Evolutionary conservation across 2,888 invertebrate species (phyloP).

Genomic region (Ennomos quercinarius): DNA sequence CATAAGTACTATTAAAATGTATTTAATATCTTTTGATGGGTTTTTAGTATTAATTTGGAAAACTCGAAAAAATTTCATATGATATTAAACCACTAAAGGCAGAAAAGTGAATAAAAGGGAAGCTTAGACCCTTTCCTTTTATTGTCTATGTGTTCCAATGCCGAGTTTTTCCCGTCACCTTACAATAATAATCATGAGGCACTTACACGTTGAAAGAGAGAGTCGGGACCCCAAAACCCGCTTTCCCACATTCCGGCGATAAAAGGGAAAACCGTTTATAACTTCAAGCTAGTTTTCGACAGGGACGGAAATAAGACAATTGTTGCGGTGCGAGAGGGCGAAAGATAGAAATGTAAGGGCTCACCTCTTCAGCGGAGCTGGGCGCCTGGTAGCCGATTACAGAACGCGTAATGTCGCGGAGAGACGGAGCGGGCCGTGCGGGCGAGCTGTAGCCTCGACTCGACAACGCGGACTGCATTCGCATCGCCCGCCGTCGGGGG

Average conservation of each 20-base stretch:
- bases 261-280: conserved; percentile 80
- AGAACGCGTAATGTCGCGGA: conserved; percentile 75
- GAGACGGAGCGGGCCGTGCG: conserved; percentile 57
- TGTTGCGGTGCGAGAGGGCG: conserved; percentile 60
- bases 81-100: no score
- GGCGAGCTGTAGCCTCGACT: conserved; percentile 72
- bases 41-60: no score
- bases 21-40: no score
- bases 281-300: conserved; percentile 54
- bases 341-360: conserved; percentile 70
- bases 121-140: neutral
- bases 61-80: no score
- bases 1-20: no score
- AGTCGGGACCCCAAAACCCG: conserved; percentile 79
- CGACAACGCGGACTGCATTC: conserved; percentile 75
- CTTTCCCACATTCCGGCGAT: conserved; percentile 81
- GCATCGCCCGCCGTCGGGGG: conserved; percentile 71
- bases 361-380: conserved; percentile 74
- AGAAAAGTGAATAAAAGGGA: neutral
- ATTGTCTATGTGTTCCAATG: conserved; percentile 5
- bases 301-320: conserved; percentile 58
- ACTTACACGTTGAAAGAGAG: conserved; percentile 82
- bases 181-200: conserved; percentile 60
- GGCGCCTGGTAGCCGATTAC: conserved; percentile 81
- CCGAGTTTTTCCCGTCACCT: conserved; percentile 40